Conservation (phyloP, 1,140 invertebrate species). For the Zaprionus lachaisei region DNA sequence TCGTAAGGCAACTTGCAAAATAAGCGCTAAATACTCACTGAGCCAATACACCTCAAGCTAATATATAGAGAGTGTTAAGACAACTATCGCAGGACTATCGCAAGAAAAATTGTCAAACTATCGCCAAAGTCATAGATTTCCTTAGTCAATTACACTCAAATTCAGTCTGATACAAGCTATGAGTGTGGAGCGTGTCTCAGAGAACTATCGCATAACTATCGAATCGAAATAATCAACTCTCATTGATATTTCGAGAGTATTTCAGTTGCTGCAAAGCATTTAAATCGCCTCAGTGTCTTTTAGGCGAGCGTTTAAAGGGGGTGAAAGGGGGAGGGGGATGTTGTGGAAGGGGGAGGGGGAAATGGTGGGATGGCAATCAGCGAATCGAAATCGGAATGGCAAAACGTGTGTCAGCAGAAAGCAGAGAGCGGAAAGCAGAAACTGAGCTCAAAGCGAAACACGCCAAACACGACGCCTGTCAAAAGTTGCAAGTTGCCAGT, state of each 20-base stretch:
- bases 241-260: background rate
- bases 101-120: background rate
- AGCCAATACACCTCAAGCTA: too few relatives aligned
- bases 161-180: too few relatives aligned
- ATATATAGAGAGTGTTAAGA: too few relatives aligned
- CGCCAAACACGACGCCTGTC: constrained; percentile 36
- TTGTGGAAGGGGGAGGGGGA: background rate
- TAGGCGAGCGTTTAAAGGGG: background rate
- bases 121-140: too few relatives aligned
- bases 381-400: constrained; percentile 29
- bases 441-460: constrained; percentile 5
- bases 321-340: background rate
- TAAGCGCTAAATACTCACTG: fast-evolving
- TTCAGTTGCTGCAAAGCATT: background rate
- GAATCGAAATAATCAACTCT: background rate
- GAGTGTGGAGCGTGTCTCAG: background rate
- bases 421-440: constrained; percentile 47
- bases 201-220: constrained; percentile 3
- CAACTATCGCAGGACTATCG: background rate
- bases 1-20: background rate
- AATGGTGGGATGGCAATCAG: constrained; percentile 49
- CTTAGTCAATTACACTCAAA: too few relatives aligned
- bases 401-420: constrained; percentile 68
- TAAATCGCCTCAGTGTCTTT: background rate
- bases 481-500: constrained; percentile 29